A percentile compares a stretch with the other conserved stretches of the same genome.
phyloP scores from a whole-genome alignment of 2,888 invertebrate genomes.

The Allygus modestus region DNA sequence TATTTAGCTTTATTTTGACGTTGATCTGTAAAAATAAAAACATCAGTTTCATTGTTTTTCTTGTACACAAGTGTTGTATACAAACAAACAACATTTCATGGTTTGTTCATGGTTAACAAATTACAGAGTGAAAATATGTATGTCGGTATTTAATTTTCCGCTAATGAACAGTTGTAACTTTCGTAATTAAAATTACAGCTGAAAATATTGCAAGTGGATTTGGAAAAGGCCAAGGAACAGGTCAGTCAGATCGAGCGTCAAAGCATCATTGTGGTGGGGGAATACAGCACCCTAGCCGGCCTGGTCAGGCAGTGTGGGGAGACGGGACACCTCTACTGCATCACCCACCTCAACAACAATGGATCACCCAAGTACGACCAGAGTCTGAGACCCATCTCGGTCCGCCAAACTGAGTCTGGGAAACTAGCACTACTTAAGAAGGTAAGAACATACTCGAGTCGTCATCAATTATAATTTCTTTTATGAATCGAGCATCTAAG shows the following conservation, averaged over 20 bases:
- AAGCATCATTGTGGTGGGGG: not conserved
- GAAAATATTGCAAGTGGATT: not conserved
- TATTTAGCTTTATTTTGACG: too few relatives aligned
- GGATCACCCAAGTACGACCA: not conserved
- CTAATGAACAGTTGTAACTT: too few relatives aligned
- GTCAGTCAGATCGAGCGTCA: not conserved
- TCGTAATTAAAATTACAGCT: not conserved
- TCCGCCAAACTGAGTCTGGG: not conserved
- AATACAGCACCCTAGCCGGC: not conserved
- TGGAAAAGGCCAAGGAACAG: not conserved
- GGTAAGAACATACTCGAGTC: not conserved
- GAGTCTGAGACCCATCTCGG: not conserved
- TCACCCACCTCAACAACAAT: not conserved
- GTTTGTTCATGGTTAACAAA: too few relatives aligned
- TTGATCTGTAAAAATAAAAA: too few relatives aligned
- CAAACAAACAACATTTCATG: too few relatives aligned
- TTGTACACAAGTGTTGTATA: too few relatives aligned
- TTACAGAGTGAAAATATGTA: too few relatives aligned
- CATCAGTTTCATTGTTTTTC: too few relatives aligned
- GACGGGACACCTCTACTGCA: not conserved
- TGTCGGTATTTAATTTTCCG: too few relatives aligned
- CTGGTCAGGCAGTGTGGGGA: not conserved
- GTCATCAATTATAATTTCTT: too few relatives aligned
- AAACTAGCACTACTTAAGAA: constrained; percentile 13
- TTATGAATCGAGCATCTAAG: too few relatives aligned